phyloP scores from a whole-genome alignment of 2,888 invertebrate genomes.

The Drosophila limbata region DNA sequence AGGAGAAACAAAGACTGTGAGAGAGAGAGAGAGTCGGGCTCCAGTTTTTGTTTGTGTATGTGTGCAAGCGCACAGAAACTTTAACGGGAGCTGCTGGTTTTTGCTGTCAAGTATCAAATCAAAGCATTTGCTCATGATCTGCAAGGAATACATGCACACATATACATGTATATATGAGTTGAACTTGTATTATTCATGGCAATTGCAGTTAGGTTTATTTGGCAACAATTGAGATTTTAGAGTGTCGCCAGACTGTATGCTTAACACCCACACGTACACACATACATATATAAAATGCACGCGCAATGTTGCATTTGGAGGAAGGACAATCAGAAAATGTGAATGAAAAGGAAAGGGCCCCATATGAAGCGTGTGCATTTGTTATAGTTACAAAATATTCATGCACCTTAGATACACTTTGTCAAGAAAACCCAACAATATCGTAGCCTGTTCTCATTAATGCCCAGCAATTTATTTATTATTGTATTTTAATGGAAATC shows the following conservation, averaged over 20 bases:
- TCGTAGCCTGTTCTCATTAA: not conserved
- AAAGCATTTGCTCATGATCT: slow-evolving; percentile 46
- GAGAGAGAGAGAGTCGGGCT: slow-evolving; percentile 24
- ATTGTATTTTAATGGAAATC: not conserved
- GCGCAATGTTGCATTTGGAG: slow-evolving; percentile 13
- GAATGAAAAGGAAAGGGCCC: slow-evolving; percentile 52
- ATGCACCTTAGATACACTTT: not conserved
- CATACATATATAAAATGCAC: slow-evolving; percentile 9
- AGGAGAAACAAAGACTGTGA: slow-evolving; percentile 6
- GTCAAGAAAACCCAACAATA: not conserved
- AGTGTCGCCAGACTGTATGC: slow-evolving; percentile 15
- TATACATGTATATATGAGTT: not conserved
- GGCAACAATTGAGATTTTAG: slow-evolving; percentile 10
- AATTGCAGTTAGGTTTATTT: slow-evolving; percentile 3
- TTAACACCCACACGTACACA: slow-evolving; percentile 23
- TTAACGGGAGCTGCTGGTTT: slow-evolving; percentile 10
- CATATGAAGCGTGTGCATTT: slow-evolving; percentile 29
- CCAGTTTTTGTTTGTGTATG: slow-evolving; percentile 44
- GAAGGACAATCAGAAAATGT: slow-evolving; percentile 39
- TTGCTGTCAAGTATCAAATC: slow-evolving; percentile 34
- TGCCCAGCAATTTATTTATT: not conserved
- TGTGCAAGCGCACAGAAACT: slow-evolving; percentile 24
- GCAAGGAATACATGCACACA: slow-evolving; percentile 14
- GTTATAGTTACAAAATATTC: slow-evolving; percentile 3
- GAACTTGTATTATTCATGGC: slow-evolving; percentile 1